These are phyloP conservation scores for Acrocephalus kingi DNA, from an alignment of 2,113 vertebrate species.

Conservation along the genomic window DNA sequence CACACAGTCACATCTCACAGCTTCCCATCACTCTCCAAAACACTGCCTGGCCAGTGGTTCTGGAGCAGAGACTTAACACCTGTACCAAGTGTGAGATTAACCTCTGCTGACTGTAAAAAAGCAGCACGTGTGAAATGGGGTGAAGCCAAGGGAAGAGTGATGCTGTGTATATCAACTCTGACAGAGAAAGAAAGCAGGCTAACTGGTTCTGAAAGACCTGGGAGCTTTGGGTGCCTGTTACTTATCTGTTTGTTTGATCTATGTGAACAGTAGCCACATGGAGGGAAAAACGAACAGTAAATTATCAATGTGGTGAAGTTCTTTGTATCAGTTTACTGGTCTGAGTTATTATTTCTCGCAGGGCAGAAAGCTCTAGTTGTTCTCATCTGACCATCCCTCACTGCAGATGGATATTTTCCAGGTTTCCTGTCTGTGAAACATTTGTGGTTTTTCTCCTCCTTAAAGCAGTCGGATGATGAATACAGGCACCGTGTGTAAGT, in stretches of 20 bases:
- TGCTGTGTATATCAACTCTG: background rate
- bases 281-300: background rate
- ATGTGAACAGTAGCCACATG: background rate
- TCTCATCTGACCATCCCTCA: background rate
- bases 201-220: constrained; percentile 7
- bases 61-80: background rate
- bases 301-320: background rate
- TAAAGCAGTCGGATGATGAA: background rate
- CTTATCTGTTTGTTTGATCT: background rate
- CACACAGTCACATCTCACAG: rapidly evolving
- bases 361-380: background rate
- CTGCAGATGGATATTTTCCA: constrained; percentile 20
- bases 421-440: background rate
- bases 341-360: background rate
- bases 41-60: background rate
- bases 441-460: constrained; percentile 18
- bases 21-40: background rate
- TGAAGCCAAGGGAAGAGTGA: background rate
- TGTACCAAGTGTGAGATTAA: background rate
- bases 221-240: background rate
- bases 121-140: background rate
- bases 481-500: background rate
- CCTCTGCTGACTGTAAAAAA: background rate
- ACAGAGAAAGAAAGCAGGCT: background rate
- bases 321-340: background rate